Evolutionary conservation across 2,888 invertebrate species (phyloP), one percentile per base, ranked within the genome.

Genomic region (Girardia tigrina): DNA sequence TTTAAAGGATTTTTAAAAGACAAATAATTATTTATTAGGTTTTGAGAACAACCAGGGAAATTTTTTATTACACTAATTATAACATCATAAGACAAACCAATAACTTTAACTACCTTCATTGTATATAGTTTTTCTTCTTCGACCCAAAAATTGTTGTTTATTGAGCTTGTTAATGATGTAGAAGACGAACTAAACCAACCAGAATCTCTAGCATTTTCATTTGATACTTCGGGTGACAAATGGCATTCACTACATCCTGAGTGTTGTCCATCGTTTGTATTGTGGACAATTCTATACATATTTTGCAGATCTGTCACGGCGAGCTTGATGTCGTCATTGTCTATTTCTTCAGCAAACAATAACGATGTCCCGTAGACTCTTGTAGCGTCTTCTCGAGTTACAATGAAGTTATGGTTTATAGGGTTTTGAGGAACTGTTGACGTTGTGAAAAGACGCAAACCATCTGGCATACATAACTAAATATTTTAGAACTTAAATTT

Each of bases 221-320:
- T 56, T 12, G 56, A n/a, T 20, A 23, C 23, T 56, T 56, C 56
- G 4, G 56, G 56, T 2, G n/a, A 56, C n/a, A 56, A 20, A 36
- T 36, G 8, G 16, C 56, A 56, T 20, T 56, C 56, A 16, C 56
- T 56, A 23, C 56, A 56, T n/a, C 23, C 6, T n/a, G 8, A 4
- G 23, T 56, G 4, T 20, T 23, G 4, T 56, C 56, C 56, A 56
- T 56, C n/a, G 2, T 8, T 16, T n/a, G 56, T 12, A 16, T 12
- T 56, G 28, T 71, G 71, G 23, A 23, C 82, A 0, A 82, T 81
- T 70, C 83, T 81, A 79, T 85, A 84, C 82, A 84, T 85, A 84
- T 89, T 90, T 87, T 94, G 93, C 79, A 95, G 87, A 42, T 92
- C 92, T 84, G 94, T 92, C 90, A 97, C 94, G 74, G 94, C 94